A percentile compares a stretch with the other conserved stretches of the same genome.
phyloP scores from a whole-genome alignment of 2,113 vertebrate genomes.

The Notechis scutatus region DNA sequence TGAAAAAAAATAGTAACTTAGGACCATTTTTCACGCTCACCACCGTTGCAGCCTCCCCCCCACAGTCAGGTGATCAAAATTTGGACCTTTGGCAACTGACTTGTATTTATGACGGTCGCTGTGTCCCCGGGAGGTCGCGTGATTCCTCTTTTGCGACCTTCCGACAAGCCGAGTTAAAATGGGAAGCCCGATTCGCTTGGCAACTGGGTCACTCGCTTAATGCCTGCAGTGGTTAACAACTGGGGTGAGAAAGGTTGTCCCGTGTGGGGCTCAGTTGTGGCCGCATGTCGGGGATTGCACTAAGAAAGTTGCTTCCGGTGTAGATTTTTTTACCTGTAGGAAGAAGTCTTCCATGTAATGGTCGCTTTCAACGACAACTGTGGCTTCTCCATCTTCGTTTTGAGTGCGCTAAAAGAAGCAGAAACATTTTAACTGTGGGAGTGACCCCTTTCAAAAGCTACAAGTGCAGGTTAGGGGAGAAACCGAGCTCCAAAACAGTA shows the following conservation, averaged over 20 bases:
- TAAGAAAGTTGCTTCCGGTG: too few species aligned
- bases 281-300: background rate
- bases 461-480: background rate
- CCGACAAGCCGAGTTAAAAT: background rate
- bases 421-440: background rate
- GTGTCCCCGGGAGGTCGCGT: too few species aligned
- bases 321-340: conserved; percentile 76
- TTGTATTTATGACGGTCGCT: background rate
- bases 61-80: background rate
- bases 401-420: conserved; percentile 58
- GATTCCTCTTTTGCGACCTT: background rate
- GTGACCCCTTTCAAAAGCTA: background rate
- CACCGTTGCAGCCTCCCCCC: too few species aligned
- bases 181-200: background rate
- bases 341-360: conserved; percentile 94
- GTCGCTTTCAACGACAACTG: conserved; percentile 77
- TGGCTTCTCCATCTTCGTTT: conserved; percentile 78
- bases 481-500: background rate
- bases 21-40: background rate
- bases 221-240: background rate
- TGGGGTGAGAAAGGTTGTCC: background rate
- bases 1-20: background rate
- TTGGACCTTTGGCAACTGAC: background rate
- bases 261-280: background rate
- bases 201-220: background rate